Base-by-base conservation (phyloP, 2,888 invertebrate species). In the Heliconius erato region DNA sequence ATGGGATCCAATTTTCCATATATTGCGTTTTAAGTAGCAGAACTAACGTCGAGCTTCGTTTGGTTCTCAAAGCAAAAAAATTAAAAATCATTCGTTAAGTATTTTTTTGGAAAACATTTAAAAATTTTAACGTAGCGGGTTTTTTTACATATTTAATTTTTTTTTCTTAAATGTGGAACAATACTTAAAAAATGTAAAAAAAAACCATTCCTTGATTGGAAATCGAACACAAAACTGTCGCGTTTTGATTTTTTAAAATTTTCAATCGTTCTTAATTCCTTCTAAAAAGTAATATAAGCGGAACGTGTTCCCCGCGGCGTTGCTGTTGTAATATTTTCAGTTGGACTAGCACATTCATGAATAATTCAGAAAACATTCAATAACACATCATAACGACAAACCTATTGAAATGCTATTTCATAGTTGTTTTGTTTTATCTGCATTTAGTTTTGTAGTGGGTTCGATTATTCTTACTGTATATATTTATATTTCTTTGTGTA, bases 341-440 rank as follows among this genome's bases (percentile, higher is more conserved):
- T 85, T 84, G 71, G 7, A 71, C 83, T 83, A 79, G 63, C 16
- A 32, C 63, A 14, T 40, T 84, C 85, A 87, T 87, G 85, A 85
- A 87, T 87, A 85, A 85, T 87, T 84, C 84, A 83, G 83, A 76
- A 77, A 82, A 84, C 82, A 86, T 85, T 86, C 86, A 85, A 87
- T 86, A 86, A 86, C 83, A 80, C 85, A 82, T 84, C 86, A 81
- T 72, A 79, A 80, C 69, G 77, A 77, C 71, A 80, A 84, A 84
- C 84, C 79, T 83, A 82, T 83, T 84, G 84, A 83, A 84, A 84
- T 83, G 74, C 78, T 81, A 83, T 84, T 81, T 82, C 82, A 79
- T 79, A 82, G 69, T 79, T 68, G 26, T 67, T 59, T 63, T 59
- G 65, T 44, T 19, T 23, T 12, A 26, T n/a, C 1, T 23, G n/a